A percentile compares a stretch with the other conserved stretches of the same genome.
These are phyloP conservation scores for Sthenelais limicola DNA, from an alignment of 2,888 invertebrate genomes.

Conservation along the genomic window DNA sequence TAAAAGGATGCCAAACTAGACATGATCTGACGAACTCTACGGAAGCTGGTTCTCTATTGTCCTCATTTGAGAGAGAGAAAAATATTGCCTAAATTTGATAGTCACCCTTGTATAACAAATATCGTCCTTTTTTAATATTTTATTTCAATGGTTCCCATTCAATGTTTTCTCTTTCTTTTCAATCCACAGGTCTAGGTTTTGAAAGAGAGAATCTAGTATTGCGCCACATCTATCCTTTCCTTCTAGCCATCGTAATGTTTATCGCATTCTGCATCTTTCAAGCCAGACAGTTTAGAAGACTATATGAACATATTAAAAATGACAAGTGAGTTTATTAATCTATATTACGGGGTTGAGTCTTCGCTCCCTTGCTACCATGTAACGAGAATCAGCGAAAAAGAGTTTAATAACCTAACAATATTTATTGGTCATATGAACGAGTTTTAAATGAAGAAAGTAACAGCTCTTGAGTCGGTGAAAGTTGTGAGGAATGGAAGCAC, in stretches of 20 bases:
- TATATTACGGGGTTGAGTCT: neutral
- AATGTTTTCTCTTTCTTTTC: conserved; percentile 46
- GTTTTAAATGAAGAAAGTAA: no score
- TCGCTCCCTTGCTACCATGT: neutral
- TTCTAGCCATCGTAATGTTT: conserved; percentile 82
- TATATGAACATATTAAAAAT: conserved; percentile 98
- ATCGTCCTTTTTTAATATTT: no score
- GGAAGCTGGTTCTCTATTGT: no score
- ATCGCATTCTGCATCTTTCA: conserved; percentile 85
- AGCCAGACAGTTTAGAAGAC: conserved; percentile 91
- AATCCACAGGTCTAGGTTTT: conserved; percentile 71
- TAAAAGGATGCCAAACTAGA: no score
- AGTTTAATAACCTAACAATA: neutral
- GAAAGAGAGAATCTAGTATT: conserved; percentile 82
- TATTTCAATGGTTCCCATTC: no score
- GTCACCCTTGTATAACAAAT: no score
- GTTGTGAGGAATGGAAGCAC: no score
- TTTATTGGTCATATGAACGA: neutral
- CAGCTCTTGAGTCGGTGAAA: no score
- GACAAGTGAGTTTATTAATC: conserved; percentile 81
- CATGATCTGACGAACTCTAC: no score
- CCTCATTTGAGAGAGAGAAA: no score
- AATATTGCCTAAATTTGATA: no score
- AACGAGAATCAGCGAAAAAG: neutral
- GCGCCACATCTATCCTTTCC: conserved; percentile 90